A percentile compares a stretch with the other conserved stretches of the same genome.
Conservation (phyloP, 2,113 vertebrate species). For the Neodon shergylaensis region DNA sequence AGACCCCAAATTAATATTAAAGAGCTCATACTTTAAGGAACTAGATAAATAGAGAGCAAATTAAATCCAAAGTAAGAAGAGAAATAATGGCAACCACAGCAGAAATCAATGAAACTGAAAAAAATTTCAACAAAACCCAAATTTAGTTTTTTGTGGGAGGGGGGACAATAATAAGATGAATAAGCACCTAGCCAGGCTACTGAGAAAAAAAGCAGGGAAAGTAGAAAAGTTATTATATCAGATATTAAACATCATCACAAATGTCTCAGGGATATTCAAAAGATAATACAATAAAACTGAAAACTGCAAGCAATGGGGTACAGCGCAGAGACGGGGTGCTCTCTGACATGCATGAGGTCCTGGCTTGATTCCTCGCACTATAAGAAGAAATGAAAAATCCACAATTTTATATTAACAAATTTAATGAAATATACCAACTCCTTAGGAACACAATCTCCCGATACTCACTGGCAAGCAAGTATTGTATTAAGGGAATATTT, state of each 20-base stretch:
- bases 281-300: background rate
- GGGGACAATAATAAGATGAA: background rate
- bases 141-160: background rate
- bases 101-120: background rate
- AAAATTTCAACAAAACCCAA: background rate
- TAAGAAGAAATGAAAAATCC: background rate
- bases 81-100: background rate
- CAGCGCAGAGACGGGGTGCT: background rate
- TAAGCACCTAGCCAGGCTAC: background rate
- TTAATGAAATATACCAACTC: background rate
- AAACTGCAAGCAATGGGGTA: background rate
- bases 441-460: background rate
- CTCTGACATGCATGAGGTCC: background rate
- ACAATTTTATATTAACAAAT: background rate
- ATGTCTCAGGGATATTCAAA: background rate
- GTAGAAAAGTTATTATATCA: background rate
- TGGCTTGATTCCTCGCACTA: background rate
- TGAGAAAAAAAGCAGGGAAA: background rate
- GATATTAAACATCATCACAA: background rate
- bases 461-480: background rate
- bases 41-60: background rate
- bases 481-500: background rate
- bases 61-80: background rate
- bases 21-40: background rate
- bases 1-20: background rate